These are phyloP conservation scores for Micromussa lordhowensis DNA, from an alignment of 92 coral and sea anemone genomes.

Conservation along the genomic window DNA sequence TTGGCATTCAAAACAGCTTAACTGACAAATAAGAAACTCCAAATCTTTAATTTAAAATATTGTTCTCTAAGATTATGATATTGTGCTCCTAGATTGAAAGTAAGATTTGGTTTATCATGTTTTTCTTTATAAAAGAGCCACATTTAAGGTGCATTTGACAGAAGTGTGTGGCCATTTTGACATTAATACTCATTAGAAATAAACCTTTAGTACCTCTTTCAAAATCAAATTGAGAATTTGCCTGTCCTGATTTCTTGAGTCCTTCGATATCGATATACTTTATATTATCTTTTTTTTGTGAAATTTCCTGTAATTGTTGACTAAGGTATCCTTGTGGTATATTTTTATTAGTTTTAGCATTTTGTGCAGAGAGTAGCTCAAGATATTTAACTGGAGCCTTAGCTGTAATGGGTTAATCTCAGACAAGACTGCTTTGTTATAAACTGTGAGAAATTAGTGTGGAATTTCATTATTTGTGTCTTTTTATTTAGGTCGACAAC, in stretches of 20 bases:
- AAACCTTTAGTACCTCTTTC: background rate
- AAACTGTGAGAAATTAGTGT: background rate
- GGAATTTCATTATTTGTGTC: background rate
- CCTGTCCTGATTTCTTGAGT: background rate
- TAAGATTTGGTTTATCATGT: background rate
- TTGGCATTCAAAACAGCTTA: background rate
- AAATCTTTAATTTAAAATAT: conserved; percentile 3
- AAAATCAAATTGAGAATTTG: background rate
- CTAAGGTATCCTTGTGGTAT: background rate
- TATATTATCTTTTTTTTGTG: no score
- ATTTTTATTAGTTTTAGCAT: background rate
- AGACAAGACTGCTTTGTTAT: background rate
- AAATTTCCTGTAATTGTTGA: no score
- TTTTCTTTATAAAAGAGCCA: conserved; percentile 7
- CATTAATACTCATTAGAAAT: background rate
- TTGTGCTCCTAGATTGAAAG: background rate
- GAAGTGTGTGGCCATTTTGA: background rate
- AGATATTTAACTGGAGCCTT: background rate
- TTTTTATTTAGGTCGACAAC: conserved; percentile 76
- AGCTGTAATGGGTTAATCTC: background rate
- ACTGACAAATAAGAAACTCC: background rate
- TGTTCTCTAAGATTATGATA: background rate
- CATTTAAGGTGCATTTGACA: background rate
- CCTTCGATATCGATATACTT: no score
- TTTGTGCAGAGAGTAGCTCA: background rate